A percentile compares a stretch with the other conserved stretches of the same genome.
These are phyloP conservation scores for Ophraella communa DNA, from an alignment of 2,888 invertebrate species.

Conservation along the genomic window DNA sequence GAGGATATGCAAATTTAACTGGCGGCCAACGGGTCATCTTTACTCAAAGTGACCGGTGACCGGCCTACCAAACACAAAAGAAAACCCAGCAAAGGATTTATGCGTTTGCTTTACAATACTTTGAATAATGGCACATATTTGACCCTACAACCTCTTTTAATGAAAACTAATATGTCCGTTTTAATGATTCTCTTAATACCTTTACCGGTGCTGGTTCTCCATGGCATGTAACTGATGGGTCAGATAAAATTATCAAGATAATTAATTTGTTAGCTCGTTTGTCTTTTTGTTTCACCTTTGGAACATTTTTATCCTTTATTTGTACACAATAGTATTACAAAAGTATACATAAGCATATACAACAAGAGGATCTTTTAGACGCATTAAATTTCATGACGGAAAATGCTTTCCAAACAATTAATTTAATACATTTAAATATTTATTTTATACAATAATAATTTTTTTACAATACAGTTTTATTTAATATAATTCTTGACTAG, in stretches of 20 bases:
- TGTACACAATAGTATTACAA: too few relatives aligned
- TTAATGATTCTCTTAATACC: constrained; percentile 11
- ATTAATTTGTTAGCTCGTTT: not conserved
- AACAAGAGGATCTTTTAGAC: too few relatives aligned
- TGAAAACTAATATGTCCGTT: constrained; percentile 36
- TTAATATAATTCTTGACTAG: too few relatives aligned
- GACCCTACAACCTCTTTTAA: constrained; percentile 30
- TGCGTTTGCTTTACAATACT: constrained; percentile 39
- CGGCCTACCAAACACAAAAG: constrained; percentile 18
- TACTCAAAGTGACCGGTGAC: constrained; percentile 13
- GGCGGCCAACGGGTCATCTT: constrained; percentile 7
- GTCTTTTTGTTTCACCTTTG: too few relatives aligned
- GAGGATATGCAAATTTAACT: constrained; percentile 16
- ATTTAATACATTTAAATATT: too few relatives aligned
- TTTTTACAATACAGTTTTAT: too few relatives aligned
- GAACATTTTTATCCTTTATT: too few relatives aligned
- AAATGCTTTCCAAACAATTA: too few relatives aligned
- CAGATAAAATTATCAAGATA: constrained; percentile 9
- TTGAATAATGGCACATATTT: constrained; percentile 39
- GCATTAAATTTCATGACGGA: too few relatives aligned
- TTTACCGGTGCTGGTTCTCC: not conserved
- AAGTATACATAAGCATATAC: too few relatives aligned
- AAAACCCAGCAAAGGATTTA: constrained; percentile 27
- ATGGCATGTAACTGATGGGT: constrained; percentile 4
- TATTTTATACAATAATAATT: too few relatives aligned